phyloP scores from a whole-genome alignment of 2,797 vertebrate genomes.

The Periparus ater region DNA sequence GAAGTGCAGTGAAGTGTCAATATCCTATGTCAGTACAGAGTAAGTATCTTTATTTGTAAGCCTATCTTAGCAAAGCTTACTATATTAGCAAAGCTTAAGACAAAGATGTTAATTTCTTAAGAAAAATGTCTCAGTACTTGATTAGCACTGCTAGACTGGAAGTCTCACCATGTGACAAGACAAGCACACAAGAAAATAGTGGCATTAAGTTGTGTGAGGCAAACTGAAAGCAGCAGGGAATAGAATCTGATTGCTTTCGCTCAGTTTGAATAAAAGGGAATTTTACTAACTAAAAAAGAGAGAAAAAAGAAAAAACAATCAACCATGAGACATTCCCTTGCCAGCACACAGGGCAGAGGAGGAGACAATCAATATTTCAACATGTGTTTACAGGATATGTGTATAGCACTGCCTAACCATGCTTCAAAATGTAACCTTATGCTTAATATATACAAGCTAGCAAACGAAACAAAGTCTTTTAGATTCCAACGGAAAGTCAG shows the following conservation, averaged over 20 bases:
- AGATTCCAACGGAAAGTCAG: not conserved
- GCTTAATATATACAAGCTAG: not conserved
- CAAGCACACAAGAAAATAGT: not conserved
- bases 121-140: not conserved
- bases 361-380: not conserved
- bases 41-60: not conserved
- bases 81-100: not conserved
- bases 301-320: not conserved
- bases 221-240: slow-evolving; percentile 5
- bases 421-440: slow-evolving; percentile 18
- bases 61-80: not conserved
- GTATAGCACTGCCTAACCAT: not conserved
- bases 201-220: not conserved
- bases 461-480: slow-evolving; percentile 13
- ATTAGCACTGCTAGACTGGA: not conserved
- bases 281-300: not conserved
- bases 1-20: slow-evolving; percentile 5
- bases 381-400: not conserved
- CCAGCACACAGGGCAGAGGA: not conserved
- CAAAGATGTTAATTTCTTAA: not conserved
- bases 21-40: not conserved
- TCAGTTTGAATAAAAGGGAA: not conserved
- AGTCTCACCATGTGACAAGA: not conserved
- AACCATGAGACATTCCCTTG: not conserved
- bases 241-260: not conserved